Evolutionary conservation across 2,888 invertebrate genomes (phyloP), one percentile per base, ranked within the genome.

Genomic region (Ligdia adustata): DNA sequence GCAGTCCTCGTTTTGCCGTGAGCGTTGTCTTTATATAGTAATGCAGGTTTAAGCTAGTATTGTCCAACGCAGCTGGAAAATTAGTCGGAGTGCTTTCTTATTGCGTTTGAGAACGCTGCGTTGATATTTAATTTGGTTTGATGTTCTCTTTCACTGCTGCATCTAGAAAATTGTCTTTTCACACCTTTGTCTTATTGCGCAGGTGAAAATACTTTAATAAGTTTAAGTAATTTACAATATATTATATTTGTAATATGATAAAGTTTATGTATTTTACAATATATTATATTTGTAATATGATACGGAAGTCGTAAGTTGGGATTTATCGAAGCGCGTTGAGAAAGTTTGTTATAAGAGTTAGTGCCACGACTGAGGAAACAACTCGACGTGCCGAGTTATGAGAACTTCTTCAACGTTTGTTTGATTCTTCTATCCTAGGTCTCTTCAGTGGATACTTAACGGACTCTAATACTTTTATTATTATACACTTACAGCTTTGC

Each of bases 291-390:
- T 35, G 29, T 31, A 14, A 29, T n/a, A 67, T 66, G 69, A 76
- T 77, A 77, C 69, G 63, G 16, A 61, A 58, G 59, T 62, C 54
- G 64, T 60, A 72, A 73, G 73, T 80, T 81, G 7, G 22, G 22
- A 7, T 22, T 58, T 64, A 70, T 63, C 59, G 64, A 52, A 55
- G 48, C 56, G 55, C 55, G 60, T 60, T 52, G 64, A 57, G 52
- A 52, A 73, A 86, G 82, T 85, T 82, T 80, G 80, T 79, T 82
- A 82, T 82, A 84, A 79, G 78, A 79, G 75, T 82, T 80, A 75
- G 75, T 68, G 64, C 52, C 66, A 67, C 68, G 64, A 65, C 69
- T 56, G 52, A 62, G 66, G 66, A 54, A 75, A 69, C 69, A 69
- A 67, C 70, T 69, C 59, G 58, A 55, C 51, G 60, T 64, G 46